Percentiles rank a stretch among this genome's conserved stretches.
Conservation (phyloP, 2,113 vertebrate genomes). For the Silurus meridionalis region DNA sequence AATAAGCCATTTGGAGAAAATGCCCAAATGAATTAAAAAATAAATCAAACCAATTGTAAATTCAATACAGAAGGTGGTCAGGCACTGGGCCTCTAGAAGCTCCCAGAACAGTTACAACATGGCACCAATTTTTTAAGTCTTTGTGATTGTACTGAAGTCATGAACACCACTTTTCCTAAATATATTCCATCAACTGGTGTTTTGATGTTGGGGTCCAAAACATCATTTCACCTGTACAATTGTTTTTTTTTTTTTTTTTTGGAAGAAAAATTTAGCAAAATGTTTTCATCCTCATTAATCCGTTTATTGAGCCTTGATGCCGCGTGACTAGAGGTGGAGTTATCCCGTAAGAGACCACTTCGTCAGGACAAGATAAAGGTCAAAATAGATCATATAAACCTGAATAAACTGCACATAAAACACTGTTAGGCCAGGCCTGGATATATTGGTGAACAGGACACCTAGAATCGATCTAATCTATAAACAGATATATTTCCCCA, state of each 20-base stretch:
- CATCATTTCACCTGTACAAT: too few relatives aligned
- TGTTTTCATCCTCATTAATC: not conserved
- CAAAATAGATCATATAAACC: not conserved
- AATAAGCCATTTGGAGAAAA: too few relatives aligned
- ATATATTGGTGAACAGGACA: not conserved
- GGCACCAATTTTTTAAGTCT: not conserved
- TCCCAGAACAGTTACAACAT: not conserved
- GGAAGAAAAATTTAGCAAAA: too few relatives aligned
- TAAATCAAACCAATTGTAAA: not conserved
- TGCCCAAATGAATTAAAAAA: not conserved
- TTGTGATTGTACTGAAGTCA: not conserved
- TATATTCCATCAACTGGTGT: not conserved
- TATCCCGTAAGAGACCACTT: not conserved
- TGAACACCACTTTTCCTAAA: too few relatives aligned
- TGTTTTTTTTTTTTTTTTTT: too few relatives aligned
- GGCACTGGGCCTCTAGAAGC: not conserved
- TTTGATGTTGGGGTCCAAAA: not conserved
- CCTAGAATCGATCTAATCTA: not conserved
- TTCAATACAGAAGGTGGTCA: not conserved
- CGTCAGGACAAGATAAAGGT: not conserved
- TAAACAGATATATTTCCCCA: too few relatives aligned
- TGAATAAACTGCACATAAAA: not conserved
- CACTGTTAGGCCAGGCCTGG: not conserved
- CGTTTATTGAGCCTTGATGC: not conserved
- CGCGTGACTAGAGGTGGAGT: not conserved